Evolutionary conservation across 2,888 invertebrate species (phyloP), one percentile per base, ranked within the genome.

Genomic region (Neoaliturus tenellus): DNA sequence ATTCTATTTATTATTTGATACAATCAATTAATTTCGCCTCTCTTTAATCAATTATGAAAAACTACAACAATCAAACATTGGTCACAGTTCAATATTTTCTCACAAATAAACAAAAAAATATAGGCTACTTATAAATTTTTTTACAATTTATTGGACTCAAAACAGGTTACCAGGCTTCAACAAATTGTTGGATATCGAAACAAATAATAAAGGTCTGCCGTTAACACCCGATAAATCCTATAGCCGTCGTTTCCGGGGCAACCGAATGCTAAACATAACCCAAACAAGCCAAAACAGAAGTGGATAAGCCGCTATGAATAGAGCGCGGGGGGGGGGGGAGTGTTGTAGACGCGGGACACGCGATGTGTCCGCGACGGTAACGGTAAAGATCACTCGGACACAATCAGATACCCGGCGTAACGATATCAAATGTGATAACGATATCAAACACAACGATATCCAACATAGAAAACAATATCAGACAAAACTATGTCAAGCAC

Each of bases 201-300:
- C n/a, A n/a, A n/a, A n/a, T n/a, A n/a, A n/a, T n/a, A n/a, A n/a
- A n/a, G n/a, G n/a, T n/a, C n/a, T n/a, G n/a, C n/a, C 31, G 62
- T 31, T 28, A 25, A 31, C 62, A 62, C 28, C 2, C 28, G 14
- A 62, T 62, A 31, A 62, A 62, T 62, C 28, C 51, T 23, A 20
- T 28, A 55, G 31, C 62, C 28, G 62, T 28, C 14, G 31, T 28
- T 62, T 62, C 62, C 14, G 1, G 51, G 51, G 51, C 23, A 14
- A 31, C 14, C 28, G 31, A 28, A 17, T 3, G 62, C 28, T 62
- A 62, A 62, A 62, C 62, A 62, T 62, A 62, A 62, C 62, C 31
- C 62, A 28, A 62, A 62, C 62, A 62, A 62, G 28, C 31, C 62
- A 62, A 39, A 62, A 62, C 62, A 28, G 62, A 62, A 14, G 62